phyloP scores from a whole-genome alignment of 2,888 invertebrate genomes.

The Lysandra bellargus region DNA sequence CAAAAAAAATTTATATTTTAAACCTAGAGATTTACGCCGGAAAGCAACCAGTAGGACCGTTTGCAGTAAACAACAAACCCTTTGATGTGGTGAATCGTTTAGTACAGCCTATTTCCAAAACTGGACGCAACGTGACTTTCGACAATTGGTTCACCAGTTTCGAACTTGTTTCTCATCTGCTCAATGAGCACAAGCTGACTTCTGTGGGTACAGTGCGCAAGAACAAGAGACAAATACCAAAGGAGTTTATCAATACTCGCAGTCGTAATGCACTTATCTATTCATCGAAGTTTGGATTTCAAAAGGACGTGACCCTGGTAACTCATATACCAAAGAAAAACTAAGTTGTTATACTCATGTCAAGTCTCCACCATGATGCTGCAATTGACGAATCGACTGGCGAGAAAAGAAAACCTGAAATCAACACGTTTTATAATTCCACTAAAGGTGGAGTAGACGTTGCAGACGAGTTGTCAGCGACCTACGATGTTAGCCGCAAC shows the following conservation, averaged over 20 bases:
- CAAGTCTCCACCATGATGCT: constrained; percentile 39
- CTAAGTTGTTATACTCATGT: constrained; percentile 38
- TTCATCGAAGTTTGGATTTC: too few relatives aligned
- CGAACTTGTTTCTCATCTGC: too few relatives aligned
- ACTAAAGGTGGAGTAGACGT: constrained; percentile 36
- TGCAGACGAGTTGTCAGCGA: constrained; percentile 36
- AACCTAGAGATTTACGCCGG: too few relatives aligned
- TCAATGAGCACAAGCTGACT: constrained; percentile 38
- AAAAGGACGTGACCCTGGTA: too few relatives aligned
- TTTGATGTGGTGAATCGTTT: too few relatives aligned
- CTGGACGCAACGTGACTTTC: too few relatives aligned
- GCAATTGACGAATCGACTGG: constrained; percentile 39
- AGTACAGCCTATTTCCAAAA: too few relatives aligned
- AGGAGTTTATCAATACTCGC: constrained; percentile 31
- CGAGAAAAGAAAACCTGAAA: constrained; percentile 37
- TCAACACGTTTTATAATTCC: constrained; percentile 38
- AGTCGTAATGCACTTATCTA: background rate
- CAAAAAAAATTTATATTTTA: too few relatives aligned
- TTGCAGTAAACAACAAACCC: too few relatives aligned
- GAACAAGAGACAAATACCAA: constrained; percentile 41
- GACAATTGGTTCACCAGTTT: constrained; percentile 26
- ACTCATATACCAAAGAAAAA: too few relatives aligned
- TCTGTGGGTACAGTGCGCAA: constrained; percentile 41
- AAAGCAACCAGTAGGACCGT: too few relatives aligned
- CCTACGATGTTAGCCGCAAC: constrained; percentile 35